Base-by-base conservation (phyloP, 1,140 invertebrate genomes). In the Leptinotarsa texana region DNA sequence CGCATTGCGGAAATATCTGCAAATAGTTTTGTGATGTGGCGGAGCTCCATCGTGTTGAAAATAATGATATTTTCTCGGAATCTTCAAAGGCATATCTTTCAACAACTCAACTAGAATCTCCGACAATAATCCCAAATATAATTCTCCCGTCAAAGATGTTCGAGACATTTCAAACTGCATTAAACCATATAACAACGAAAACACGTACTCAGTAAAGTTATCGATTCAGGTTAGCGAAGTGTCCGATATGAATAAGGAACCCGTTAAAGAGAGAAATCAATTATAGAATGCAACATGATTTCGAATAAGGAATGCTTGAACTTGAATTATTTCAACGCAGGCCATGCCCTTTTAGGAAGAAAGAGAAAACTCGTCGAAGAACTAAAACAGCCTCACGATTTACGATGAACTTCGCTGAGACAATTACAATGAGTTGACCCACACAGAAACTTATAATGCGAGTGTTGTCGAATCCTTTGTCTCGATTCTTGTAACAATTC, bases 181-280 rank as follows among this genome's bases (percentile, higher is more conserved):
- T 42, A 11, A 42, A 42, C 33, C 33, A 42, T 11, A 11, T 6
- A 33, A 33, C 27, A 33, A 33, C 27, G 6, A 33, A 33, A 33
- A 8, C 33, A 42, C 8, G 27, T 33, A 42, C 33, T 42, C 33
- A 11, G 33, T 42, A 42, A 42, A 42, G 33, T 42, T 42, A 42
- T 42, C 33, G 33, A 42, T 42, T 11, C 33, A 42, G 33, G 33
- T 42, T 42, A 42, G 1, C 33, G 8, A 42, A 42, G 33, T 11
- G 33, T 11, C 11, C 33, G 8, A 42, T 42, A 42, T 42, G 33
- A 42, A 11, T 42, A 57, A 57, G 13, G n/a, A 57, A 57, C 15
- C 51, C 51, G 51, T 57, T 57, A n/a, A 6, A 57, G 51, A 57
- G 51, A 57, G 51, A 57, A 57, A 57, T 57, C 51, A 57, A 57